Evolutionary conservation across 2,888 invertebrate species (phyloP).

Genomic region (Tipula unca): DNA sequence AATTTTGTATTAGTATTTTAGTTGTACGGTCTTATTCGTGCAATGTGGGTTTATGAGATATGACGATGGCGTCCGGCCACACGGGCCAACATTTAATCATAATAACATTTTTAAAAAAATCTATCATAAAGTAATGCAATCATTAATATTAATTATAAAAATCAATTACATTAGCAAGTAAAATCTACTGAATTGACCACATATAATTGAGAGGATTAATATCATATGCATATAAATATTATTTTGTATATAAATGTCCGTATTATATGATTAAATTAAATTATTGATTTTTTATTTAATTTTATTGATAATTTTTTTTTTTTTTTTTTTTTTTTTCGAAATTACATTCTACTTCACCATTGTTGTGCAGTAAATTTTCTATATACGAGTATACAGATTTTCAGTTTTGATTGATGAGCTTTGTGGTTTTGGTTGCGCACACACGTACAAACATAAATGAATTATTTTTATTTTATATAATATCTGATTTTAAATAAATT

Average conservation of each 20-base stretch:
- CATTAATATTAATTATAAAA: neutral
- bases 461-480: neutral
- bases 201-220: neutral
- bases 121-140: neutral
- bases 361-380: neutral
- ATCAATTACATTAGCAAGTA: neutral
- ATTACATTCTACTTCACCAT: neutral
- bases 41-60: too few species aligned
- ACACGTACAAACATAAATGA: neutral
- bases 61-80: too few species aligned
- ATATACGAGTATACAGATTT: neutral
- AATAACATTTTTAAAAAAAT: too few species aligned
- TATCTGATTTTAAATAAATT: neutral
- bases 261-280: neutral
- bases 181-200: slow-evolving; percentile 4
- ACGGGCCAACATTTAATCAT: too few species aligned
- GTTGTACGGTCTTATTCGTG: too few species aligned
- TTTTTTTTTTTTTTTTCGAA: neutral
- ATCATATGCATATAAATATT: neutral
- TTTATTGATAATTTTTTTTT: too few species aligned
- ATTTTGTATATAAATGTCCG: neutral
- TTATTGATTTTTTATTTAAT: neutral
- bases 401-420: neutral
- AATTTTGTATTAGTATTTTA: too few species aligned
- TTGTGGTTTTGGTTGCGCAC: neutral